A percentile compares a stretch with the other conserved stretches of the same genome.
Evolutionary conservation across 2,797 vertebrate species (phyloP).

Genomic region (Sebastes kiyomatsui): DNA sequence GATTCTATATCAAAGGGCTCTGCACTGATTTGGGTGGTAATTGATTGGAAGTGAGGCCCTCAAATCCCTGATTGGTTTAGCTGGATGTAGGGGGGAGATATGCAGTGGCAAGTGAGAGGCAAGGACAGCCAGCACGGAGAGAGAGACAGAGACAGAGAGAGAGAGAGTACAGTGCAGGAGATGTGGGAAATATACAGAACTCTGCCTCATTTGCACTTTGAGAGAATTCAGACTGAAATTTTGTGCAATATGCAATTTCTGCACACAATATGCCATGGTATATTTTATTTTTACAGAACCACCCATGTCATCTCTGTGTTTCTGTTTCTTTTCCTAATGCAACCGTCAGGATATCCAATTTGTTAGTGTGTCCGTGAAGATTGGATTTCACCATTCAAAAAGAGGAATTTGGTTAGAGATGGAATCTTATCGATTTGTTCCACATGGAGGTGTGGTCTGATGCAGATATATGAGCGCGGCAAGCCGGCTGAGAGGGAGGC

Average conservation of each 20-base stretch:
- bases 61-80: constrained; percentile 88
- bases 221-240: constrained; percentile 51
- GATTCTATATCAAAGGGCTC: constrained; percentile 84
- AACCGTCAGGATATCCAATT: constrained; percentile 63
- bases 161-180: constrained; percentile 20
- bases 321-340: constrained; percentile 48
- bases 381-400: constrained; percentile 71
- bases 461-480: constrained; percentile 60
- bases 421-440: constrained; percentile 77
- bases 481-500: constrained; percentile 32
- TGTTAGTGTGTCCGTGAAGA: constrained; percentile 65
- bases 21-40: constrained; percentile 85
- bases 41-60: constrained; percentile 85
- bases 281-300: constrained; percentile 30
- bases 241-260: constrained; percentile 39
- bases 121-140: constrained; percentile 46
- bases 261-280: constrained; percentile 12
- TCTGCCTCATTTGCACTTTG: constrained; percentile 58
- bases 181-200: constrained; percentile 49
- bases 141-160: constrained; percentile 24
- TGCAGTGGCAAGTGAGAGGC: constrained; percentile 51
- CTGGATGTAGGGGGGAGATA: constrained; percentile 67
- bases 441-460: constrained; percentile 66
- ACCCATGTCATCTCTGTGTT: constrained; percentile 38
- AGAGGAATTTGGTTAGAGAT: constrained; percentile 71